Base-by-base conservation (phyloP, 2,888 invertebrate genomes). In the Drosophila atroscutellata region DNA sequence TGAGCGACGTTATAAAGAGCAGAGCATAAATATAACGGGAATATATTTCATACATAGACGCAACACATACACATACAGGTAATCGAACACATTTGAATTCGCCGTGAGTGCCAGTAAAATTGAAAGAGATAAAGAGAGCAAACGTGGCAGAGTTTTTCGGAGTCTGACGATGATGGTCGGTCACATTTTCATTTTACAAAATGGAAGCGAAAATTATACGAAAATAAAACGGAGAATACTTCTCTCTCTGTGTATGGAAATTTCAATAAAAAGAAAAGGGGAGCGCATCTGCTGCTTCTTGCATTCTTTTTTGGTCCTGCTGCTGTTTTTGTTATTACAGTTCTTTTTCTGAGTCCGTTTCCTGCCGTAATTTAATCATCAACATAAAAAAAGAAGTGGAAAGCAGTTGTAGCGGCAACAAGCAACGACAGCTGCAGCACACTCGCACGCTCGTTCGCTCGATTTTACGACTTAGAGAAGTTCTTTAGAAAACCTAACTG, bases 341-440 rank as follows among this genome's bases (percentile, higher is more conserved):
- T 55, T 59, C 4, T 59, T 56, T 76, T 68, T 72, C 64, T 59
- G 65, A 68, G 73, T 73, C 52, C 66, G 73, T 56, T 79, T 79
- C 77, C 79, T 79, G 81, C 73, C 69, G 77, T 79, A 80, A 79
- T 80, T 79, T 73, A 79, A 80, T 79, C 78, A 77, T 73, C 73
- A 72, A 47, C 73, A 80, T 69, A 72, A 63, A 75, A 67, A 77
- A 65, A 60, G 59, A 78, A 56, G 77, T 80, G 72, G 55, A 80
- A 73, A 76, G 55, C 66, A 70, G 59, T 34, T 50, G 60, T 34
- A 45, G 60, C 47, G 45, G 52, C 65, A 58, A 54, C 62, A 39
- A 50, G 32, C 74, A 61, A 50, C 69, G 60, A 67, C 82, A 81
- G 79, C 79, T 79, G 82, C 80, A 75, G 59, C 81, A 78, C 72